Evolutionary conservation across 2,113 vertebrate genomes (phyloP), one percentile per base, ranked within the genome.

Genomic region (Corydoras maculifer): DNA sequence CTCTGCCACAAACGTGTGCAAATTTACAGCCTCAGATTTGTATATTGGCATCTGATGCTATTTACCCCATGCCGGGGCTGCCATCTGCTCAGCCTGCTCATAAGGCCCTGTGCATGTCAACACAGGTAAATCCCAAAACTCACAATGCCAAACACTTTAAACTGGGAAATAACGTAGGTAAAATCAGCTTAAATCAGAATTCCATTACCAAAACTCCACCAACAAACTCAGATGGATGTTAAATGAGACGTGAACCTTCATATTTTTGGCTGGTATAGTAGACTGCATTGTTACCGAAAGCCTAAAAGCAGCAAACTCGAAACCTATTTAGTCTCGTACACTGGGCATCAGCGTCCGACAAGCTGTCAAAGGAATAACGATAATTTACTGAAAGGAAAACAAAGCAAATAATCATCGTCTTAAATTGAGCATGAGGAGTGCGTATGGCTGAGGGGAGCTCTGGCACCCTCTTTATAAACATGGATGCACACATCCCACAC

Each of bases 321-420:
- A 77, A 81, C 78, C 78, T 76, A 79, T 78, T 81, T 81, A 78
- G 71, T 69, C 64, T 70, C 49, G 25, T 63, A 71, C 59, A 58
- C 65, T 29, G 53, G 68, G 68, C 68, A 51, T 53, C 14, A 11
- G 9, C 74, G 49, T 66, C 65, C 74, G 76, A 80, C 78, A 83
- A 76, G 69, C 78, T 80, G 82, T 80, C 79, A 78, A 68, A 74
- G 66, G 32, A 66, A 78, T 80, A 75, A 78, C 79, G 82, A 78
- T 83, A 78, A 82, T 80, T 77, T 80, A 79, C 78, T 57, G 73
- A 83, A 78, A 76, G 73, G 68, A 79, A 74, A 73, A 79, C 77
- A 79, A 80, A 81, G 80, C 74, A 80, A 79, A 83, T 80, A 83
- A 81, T 80, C 78, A 82, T 80, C 63, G 72, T 82, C 80, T 80